A percentile compares a stretch with the other conserved stretches of the same genome.
These are phyloP conservation scores for Ochotona curzoniae DNA, from an alignment of 2,113 vertebrate genomes.

Conservation along the genomic window DNA sequence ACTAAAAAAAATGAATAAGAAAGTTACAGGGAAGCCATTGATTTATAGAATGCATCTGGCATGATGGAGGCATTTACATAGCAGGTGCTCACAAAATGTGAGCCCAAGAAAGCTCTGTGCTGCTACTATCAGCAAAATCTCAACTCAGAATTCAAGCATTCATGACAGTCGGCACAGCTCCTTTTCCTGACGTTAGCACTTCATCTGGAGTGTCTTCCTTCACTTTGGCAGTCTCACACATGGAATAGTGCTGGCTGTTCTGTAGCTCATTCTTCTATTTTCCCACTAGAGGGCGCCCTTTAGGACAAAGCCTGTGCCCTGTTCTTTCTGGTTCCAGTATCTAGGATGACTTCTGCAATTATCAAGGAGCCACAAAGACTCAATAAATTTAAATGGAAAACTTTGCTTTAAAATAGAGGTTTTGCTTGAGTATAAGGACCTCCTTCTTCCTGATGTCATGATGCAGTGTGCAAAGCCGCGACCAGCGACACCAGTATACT, in stretches of 20 bases:
- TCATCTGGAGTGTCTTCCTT: not conserved
- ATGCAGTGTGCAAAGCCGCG: too few relatives aligned
- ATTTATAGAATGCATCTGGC: not conserved
- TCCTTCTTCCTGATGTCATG: not conserved
- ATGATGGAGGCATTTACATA: fast-evolving
- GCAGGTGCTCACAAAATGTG: not conserved
- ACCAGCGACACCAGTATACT: too few relatives aligned
- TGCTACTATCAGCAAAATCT: not conserved
- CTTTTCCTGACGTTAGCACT: not conserved
- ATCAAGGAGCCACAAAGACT: not conserved
- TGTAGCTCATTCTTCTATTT: not conserved
- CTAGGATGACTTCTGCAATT: not conserved
- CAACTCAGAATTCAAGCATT: not conserved
- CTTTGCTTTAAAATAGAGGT: constrained; percentile 1
- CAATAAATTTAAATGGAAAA: not conserved
- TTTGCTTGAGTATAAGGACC: not conserved
- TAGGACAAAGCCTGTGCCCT: not conserved
- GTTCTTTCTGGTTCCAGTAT: not conserved
- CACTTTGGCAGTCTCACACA: fast-evolving
- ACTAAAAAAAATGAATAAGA: not conserved
- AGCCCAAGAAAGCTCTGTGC: not conserved
- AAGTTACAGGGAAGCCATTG: not conserved
- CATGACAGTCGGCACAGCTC: not conserved
- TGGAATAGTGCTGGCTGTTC: not conserved
- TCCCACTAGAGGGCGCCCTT: not conserved